Evolutionary conservation across 1,140 invertebrate species (phyloP).

Genomic region (Physella acuta): DNA sequence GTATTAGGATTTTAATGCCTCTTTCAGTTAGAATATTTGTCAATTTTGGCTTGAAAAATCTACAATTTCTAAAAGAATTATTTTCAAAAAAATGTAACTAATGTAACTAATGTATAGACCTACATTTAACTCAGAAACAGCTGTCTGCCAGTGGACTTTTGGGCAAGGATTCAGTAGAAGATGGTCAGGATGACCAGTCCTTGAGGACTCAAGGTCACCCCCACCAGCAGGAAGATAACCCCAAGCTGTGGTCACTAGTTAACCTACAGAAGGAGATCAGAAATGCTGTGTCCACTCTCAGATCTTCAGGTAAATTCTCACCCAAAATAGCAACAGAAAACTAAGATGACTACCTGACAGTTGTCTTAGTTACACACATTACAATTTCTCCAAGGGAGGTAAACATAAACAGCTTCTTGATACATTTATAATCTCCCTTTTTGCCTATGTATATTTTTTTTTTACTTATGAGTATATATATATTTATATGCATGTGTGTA

Average conservation of each 20-base stretch:
- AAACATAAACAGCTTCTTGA: no score
- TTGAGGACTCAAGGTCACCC: neutral
- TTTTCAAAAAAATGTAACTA: neutral
- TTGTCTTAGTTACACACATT: no score
- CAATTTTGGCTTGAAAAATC: neutral
- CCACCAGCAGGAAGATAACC: neutral
- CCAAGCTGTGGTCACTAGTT: neutral
- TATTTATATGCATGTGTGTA: no score
- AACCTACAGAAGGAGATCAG: neutral
- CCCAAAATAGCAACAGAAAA: no score
- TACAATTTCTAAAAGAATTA: neutral
- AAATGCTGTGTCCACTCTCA: neutral
- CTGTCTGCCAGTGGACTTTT: conserved; percentile 9
- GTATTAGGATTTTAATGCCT: neutral
- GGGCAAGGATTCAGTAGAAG: neutral
- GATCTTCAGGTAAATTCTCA: neutral
- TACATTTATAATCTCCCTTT: no score
- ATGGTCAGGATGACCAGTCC: neutral
- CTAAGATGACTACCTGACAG: no score
- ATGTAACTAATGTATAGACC: neutral
- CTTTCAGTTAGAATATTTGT: no score
- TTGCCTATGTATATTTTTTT: no score
- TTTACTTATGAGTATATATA: no score
- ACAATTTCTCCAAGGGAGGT: no score
- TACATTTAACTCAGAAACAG: neutral